Base-by-base conservation (phyloP, 2,113 vertebrate genomes). In the Potamarius usumacintae region DNA sequence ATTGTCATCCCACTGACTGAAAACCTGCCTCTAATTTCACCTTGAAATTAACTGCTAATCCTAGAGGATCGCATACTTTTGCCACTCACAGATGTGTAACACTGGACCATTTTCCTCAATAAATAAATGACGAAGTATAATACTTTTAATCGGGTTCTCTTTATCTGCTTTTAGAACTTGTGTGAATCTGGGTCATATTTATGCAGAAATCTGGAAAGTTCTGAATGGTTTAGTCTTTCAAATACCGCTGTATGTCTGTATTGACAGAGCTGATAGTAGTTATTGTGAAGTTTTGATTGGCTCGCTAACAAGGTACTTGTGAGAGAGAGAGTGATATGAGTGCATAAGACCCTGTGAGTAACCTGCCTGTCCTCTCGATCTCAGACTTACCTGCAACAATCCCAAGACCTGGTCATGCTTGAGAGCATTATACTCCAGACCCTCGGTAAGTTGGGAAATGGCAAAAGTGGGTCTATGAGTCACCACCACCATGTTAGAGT, bases 341-440 rank as follows among this genome's bases (percentile, higher is more conserved):
- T 87, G 90, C 93, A 91, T 94, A 80, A 92, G 94, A 96, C 95
- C 87, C 92, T 89, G 88, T 94, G 91, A 96, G 95, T 99, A 97
- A 98, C 92, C 91, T 96, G 93, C 95, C 94, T 97, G 94, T 97
- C 94, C 96, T 97, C 95, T 98, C 93, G 94, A 95, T 95, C 95
- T 93, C 96, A 99, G 98, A 97, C 97, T 94, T 99, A 99, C 95
- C 96, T 99, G 95, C 97, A 99, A 92, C 97, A 99, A 97, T 97
- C 98, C 95, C 98, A 99, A 96, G 98, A 99, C 96, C 96, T 99
- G 96, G 97, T 99, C 96, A 99, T 99, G 96, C 96, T 99, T 95
- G 98, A 99, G 97, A 99, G 97, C 96, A 98, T 99, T 94, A 99
- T 99, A 93, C 97, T 99, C 90, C 98, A 99, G 96, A 99, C 98